phyloP scores from a whole-genome alignment of 1,140 invertebrate genomes.

The Acromyrmex heyeri region DNA sequence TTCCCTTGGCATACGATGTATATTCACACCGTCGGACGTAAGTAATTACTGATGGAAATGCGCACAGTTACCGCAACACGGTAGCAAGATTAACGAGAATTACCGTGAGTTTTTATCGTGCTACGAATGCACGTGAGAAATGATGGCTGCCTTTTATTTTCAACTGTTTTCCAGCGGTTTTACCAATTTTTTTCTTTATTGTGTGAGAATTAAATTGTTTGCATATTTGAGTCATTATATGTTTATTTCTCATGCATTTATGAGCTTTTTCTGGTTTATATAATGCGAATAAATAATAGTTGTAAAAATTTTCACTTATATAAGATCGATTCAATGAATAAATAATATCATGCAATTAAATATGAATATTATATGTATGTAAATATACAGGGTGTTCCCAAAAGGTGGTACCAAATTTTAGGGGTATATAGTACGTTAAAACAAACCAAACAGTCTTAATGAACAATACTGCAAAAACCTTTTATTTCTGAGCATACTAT shows the following conservation, averaged over 20 bases:
- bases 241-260: too few species aligned
- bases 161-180: background rate
- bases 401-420: too few species aligned
- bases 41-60: slow-evolving; percentile 63
- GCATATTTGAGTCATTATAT: background rate
- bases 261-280: background rate
- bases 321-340: background rate
- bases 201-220: background rate
- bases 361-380: background rate
- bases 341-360: too few species aligned
- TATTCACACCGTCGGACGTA: slow-evolving; percentile 28
- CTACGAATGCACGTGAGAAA: slow-evolving; percentile 13
- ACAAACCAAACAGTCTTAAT: too few species aligned
- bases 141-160: slow-evolving; percentile 25
- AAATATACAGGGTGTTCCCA: too few species aligned
- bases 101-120: slow-evolving; percentile 50
- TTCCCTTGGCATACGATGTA: slow-evolving; percentile 43
- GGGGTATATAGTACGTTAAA: too few species aligned
- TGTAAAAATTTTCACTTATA: background rate
- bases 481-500: too few species aligned
- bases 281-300: background rate
- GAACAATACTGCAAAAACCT: too few species aligned
- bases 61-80: slow-evolving; percentile 44
- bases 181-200: background rate
- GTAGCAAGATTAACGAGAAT: slow-evolving; percentile 61